Evolutionary conservation across 2,797 vertebrate species (phyloP), one percentile per base, ranked within the genome.

Genomic region (Manis crassicaudata): DNA sequence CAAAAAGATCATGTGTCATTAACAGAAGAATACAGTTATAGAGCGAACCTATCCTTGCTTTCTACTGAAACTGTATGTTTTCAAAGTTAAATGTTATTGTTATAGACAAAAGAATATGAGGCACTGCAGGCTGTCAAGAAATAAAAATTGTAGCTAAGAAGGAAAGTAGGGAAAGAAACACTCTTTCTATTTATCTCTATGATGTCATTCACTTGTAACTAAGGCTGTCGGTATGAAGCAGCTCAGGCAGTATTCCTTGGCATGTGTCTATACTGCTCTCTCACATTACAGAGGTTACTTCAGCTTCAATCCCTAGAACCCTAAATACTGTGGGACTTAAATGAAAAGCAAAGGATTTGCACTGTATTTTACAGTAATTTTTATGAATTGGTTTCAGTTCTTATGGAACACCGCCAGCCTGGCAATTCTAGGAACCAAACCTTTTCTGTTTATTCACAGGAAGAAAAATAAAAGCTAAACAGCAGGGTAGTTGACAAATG

Each of bases 381-480:
- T 81, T 58, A 46, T 67, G 85, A 94, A 75, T 63, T 92, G 27
- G 27, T 73, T 90, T 95, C 21, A 62, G 14, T 62, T 89, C 25
- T 93, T 68, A 87, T 37, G 73, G 93, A 93, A 88, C 46, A 90
- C 40, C 32, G 52, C 46, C 92, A 93, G 68, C 2, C 8, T 20
- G 79, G 89, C 14, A 94, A n/a, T 65, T 92, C 54, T 72, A 90
- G 70, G 97, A 82, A 95, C 72, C 32, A 76, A 88, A 85, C 20
- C 52, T 76, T 21, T 87, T 65, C 79, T 88, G 56, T 81, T 77
- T 52, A 82, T 76, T 95, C 62, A 75, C 67, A 56, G 76, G 85
- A 87, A 79, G 80, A 88, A 90, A 79, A 89, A 40, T 23, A 91
- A 50, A 82, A 89, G n/a, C 82, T 40, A 96, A 87, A 88, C 3